Conservation (phyloP, 2,797 vertebrate species). For the Pygocentrus nattereri region DNA sequence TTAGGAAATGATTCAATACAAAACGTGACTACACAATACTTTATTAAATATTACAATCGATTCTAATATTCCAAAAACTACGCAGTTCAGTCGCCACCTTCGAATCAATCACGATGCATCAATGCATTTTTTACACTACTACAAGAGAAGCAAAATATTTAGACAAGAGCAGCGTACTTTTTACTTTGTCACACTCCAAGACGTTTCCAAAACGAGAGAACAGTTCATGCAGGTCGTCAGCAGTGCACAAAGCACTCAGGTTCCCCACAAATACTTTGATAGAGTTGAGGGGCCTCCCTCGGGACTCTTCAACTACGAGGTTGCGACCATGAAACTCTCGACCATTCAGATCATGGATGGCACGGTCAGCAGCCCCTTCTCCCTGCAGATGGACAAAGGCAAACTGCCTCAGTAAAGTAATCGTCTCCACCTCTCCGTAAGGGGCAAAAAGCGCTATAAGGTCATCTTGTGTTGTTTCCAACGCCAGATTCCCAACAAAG, state of each 20-base stretch:
- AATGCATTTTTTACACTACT: background rate
- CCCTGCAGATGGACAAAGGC: slow-evolving; percentile 94
- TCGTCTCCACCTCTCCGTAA: slow-evolving; percentile 87
- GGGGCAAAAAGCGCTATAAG: slow-evolving; percentile 87
- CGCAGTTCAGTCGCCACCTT: background rate
- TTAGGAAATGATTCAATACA: background rate
- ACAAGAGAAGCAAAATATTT: too few relatives aligned
- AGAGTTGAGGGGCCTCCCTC: slow-evolving; percentile 91
- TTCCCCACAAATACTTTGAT: slow-evolving; percentile 98
- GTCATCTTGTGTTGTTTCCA: slow-evolving; percentile 90
- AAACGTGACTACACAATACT: background rate
- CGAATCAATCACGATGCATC: background rate
- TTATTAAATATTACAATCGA: background rate
- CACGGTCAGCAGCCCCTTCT: slow-evolving; percentile 87
- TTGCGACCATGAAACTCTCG: slow-evolving; percentile 91
- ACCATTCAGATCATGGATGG: slow-evolving; percentile 91
- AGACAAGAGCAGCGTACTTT: slow-evolving; percentile 80
- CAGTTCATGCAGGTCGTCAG: slow-evolving; percentile 88
- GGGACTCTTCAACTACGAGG: slow-evolving; percentile 92
- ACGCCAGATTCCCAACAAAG: slow-evolving; percentile 94
- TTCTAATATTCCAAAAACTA: background rate
- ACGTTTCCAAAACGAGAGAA: slow-evolving; percentile 94
- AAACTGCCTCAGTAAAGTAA: slow-evolving; percentile 93
- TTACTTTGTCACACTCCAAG: slow-evolving; percentile 97
- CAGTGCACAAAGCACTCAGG: slow-evolving; percentile 90